Percentiles rank a stretch among this genome's conserved stretches.
These are phyloP conservation scores for Fundulus diaphanus DNA, from an alignment of 2,797 vertebrate species.

Conservation along the genomic window DNA sequence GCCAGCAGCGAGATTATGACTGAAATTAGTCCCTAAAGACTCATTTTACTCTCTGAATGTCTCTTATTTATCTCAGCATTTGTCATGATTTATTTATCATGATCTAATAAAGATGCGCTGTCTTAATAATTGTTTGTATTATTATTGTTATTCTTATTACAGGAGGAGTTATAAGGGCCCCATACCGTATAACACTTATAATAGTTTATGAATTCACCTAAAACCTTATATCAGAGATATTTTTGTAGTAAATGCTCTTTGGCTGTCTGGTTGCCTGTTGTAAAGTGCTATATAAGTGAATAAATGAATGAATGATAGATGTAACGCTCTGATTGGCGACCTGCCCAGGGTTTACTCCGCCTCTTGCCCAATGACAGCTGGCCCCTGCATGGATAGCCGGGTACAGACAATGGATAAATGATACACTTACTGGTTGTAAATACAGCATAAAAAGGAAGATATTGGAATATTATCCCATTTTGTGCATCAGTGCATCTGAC, in stretches of 20 bases:
- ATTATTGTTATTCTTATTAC: background rate
- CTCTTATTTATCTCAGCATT: background rate
- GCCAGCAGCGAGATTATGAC: background rate
- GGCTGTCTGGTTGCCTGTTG: too few relatives aligned
- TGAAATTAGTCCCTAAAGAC: background rate
- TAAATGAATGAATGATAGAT: too few relatives aligned
- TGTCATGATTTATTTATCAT: too few relatives aligned
- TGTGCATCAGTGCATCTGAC: background rate
- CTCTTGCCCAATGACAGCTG: too few relatives aligned
- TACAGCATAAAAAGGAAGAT: background rate
- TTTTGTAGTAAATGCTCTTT: too few relatives aligned
- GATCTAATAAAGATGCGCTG: background rate
- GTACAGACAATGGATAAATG: too few relatives aligned
- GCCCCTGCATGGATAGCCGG: too few relatives aligned
- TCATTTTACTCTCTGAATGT: background rate
- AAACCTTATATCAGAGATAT: background rate
- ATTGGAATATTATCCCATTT: background rate
- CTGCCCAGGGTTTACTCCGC: too few relatives aligned
- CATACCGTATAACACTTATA: background rate
- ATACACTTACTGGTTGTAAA: background rate
- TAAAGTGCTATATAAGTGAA: too few relatives aligned
- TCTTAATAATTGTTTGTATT: background rate
- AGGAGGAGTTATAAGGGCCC: background rate
- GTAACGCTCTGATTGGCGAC: too few relatives aligned
- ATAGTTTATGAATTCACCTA: background rate